phyloP scores from a whole-genome alignment of 2,888 invertebrate species.

The Chymomyza fuscimana region DNA sequence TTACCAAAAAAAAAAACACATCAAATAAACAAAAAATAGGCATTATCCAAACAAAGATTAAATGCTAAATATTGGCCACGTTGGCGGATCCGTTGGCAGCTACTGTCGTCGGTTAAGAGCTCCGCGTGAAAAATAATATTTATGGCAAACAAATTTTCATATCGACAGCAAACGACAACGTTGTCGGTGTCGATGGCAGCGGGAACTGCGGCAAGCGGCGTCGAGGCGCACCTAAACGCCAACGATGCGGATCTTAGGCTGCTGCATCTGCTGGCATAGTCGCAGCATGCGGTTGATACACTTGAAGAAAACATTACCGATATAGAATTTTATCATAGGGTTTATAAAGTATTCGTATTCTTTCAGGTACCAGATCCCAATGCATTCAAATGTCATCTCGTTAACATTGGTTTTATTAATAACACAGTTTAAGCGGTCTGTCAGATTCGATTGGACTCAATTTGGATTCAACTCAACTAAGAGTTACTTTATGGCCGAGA shows the following conservation, averaged over 20 bases:
- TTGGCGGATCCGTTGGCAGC: neutral
- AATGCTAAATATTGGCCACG: neutral
- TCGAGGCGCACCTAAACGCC: constrained; percentile 3
- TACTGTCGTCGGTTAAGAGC: neutral
- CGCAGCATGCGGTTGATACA: neutral
- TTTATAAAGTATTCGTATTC: no score
- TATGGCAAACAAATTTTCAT: constrained; percentile 16
- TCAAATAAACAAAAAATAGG: neutral
- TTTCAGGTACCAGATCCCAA: no score
- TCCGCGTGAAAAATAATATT: constrained; percentile 68
- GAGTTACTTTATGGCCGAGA: no score
- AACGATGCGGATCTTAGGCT: neutral
- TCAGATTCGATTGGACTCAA: no score
- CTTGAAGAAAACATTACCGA: neutral
- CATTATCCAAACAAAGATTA: constrained; percentile 25
- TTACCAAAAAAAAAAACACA: constrained; percentile 29
- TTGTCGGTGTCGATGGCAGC: neutral
- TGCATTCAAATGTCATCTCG: no score
- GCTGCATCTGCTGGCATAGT: constrained; percentile 2
- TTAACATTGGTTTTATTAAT: no score
- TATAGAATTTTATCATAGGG: neutral
- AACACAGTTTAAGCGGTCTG: no score
- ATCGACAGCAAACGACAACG: neutral
- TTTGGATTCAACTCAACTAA: no score
- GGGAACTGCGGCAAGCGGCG: neutral